phyloP scores from a whole-genome alignment of 2,113 vertebrate species.

The Triplophysa dalaica region DNA sequence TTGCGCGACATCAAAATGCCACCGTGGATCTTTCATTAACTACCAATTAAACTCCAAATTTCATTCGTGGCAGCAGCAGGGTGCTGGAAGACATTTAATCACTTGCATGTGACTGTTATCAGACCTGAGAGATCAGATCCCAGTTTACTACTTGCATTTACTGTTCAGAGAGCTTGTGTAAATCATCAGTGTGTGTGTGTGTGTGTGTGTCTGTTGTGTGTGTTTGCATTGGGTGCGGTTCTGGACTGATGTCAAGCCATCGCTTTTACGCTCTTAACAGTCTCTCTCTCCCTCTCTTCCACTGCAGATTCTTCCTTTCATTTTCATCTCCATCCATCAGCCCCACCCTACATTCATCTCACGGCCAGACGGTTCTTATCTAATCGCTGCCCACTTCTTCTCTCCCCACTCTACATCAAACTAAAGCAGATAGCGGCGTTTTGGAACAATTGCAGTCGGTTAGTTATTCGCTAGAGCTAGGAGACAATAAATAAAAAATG shows the following conservation, averaged over 20 bases:
- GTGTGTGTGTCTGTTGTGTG: conserved; percentile 11
- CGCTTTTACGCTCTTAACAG: background rate
- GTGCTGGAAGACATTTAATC: conserved; percentile 7
- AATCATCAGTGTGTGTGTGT: background rate
- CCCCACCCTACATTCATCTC: background rate
- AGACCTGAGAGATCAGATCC: conserved; percentile 5
- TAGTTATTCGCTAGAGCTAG: no score
- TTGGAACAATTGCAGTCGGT: no score
- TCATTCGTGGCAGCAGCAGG: background rate
- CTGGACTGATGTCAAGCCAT: conserved; percentile 36
- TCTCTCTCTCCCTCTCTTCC: background rate
- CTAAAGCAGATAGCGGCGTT: no score
- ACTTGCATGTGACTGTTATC: conserved; percentile 1
- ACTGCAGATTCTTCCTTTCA: background rate
- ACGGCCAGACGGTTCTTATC: background rate
- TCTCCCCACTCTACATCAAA: background rate
- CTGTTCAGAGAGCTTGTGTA: conserved; percentile 3
- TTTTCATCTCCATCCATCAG: conserved; percentile 32
- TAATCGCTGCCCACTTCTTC: background rate
- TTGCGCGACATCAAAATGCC: background rate
- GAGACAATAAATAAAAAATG: no score
- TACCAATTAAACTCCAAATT: background rate
- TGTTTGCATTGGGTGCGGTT: background rate
- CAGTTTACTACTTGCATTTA: background rate
- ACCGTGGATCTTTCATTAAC: background rate